A percentile compares a stretch with the other conserved stretches of the same genome.
Conservation (phyloP, 2,113 vertebrate species). For the Zosterops borbonicus region DNA sequence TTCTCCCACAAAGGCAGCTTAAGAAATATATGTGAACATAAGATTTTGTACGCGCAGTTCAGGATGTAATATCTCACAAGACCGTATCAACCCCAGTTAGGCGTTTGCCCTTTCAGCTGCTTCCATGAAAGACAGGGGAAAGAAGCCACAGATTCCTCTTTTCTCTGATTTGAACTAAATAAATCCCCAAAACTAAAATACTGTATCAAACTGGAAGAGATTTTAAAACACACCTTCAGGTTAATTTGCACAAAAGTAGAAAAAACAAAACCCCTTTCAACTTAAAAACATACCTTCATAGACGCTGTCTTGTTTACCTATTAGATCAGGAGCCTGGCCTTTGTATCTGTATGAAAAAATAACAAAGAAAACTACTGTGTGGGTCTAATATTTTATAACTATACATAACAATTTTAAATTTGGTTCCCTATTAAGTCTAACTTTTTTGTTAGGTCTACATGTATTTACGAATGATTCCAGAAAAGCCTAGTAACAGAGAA, state of each 20-base stretch:
- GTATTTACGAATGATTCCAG: neutral
- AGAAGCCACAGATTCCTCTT: neutral
- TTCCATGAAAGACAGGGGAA: neutral
- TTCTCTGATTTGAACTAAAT: neutral
- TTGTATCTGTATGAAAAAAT: slow-evolving; percentile 83
- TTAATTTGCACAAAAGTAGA: neutral
- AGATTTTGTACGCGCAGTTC: neutral
- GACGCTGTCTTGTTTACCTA: slow-evolving; percentile 97
- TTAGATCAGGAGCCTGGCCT: slow-evolving; percentile 93
- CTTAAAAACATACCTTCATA: slow-evolving; percentile 88
- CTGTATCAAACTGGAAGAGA: neutral
- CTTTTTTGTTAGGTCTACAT: neutral
- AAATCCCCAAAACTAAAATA: neutral
- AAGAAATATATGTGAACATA: neutral
- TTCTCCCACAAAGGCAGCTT: neutral
- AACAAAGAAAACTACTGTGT: neutral
- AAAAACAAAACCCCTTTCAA: neutral
- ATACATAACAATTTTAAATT: neutral
- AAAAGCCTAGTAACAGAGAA: neutral
- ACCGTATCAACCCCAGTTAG: neutral
- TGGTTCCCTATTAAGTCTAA: neutral
- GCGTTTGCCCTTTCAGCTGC: neutral
- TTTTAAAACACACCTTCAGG: neutral
- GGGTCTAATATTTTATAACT: neutral
- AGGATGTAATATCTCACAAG: neutral